These are phyloP conservation scores for Cololabis saira DNA, from an alignment of 2,113 vertebrate species.

Conservation along the genomic window DNA sequence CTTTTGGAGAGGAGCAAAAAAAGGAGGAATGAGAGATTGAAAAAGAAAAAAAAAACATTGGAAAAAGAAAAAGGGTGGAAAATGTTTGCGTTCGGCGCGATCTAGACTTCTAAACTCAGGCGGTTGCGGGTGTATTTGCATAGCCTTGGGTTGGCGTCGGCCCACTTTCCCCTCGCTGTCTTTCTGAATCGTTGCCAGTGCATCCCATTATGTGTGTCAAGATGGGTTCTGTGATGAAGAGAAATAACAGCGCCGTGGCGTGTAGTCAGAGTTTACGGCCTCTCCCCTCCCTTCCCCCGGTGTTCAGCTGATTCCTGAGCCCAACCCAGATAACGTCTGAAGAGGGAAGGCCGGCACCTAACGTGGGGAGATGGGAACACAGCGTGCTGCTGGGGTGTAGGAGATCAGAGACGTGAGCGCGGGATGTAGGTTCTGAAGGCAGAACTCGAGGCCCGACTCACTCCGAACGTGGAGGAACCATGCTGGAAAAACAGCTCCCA, in stretches of 20 bases:
- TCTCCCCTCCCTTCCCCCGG: conserved; percentile 21
- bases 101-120: conserved; percentile 76
- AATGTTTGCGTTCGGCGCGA: conserved; percentile 60
- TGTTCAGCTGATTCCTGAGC: conserved; percentile 53
- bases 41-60: conserved; percentile 45
- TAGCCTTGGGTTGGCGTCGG: conserved; percentile 77
- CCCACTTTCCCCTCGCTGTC: conserved; percentile 73
- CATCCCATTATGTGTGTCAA: conserved; percentile 81
- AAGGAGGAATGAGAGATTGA: conserved; percentile 28
- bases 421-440: conserved; percentile 11
- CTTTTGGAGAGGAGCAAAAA: conserved; percentile 12
- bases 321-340: conserved; percentile 51
- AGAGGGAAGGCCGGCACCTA: conserved; percentile 28
- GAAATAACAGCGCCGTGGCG: conserved; percentile 77
- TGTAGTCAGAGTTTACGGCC: conserved; percentile 56
- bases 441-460: conserved; percentile 24
- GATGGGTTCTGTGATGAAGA: conserved; percentile 73
- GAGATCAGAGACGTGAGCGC: conserved; percentile 32
- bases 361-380: conserved; percentile 15
- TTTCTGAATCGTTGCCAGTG: conserved; percentile 73
- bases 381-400: conserved; percentile 9
- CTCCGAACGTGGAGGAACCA: conserved; percentile 17
- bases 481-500: conserved; percentile 29
- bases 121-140: conserved; percentile 75
- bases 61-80: conserved; percentile 50